Evolutionary conservation across 2,797 vertebrate genomes (phyloP).

Genomic region (Stomatorhinus walkeri): DNA sequence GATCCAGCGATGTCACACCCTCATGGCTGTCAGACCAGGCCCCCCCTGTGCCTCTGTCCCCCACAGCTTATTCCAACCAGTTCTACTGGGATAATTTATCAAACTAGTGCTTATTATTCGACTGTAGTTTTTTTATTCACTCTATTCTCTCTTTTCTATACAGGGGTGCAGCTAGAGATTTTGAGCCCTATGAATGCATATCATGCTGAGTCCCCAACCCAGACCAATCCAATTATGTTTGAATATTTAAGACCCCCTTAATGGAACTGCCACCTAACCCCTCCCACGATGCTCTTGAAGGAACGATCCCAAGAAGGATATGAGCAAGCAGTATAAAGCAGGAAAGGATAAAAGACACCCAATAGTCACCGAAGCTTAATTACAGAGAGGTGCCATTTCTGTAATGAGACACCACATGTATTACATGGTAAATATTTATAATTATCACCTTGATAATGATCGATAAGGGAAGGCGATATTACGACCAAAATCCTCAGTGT

Average conservation of each 20-base stretch:
- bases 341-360: neutral
- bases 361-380: neutral
- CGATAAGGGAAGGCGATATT: neutral
- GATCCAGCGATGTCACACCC: neutral
- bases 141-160: neutral
- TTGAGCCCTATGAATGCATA: neutral
- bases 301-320: neutral
- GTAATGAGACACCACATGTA: neutral
- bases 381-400: neutral
- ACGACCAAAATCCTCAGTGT: neutral
- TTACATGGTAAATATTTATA: neutral
- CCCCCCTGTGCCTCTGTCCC: neutral
- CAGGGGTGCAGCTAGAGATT: neutral
- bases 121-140: neutral
- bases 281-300: neutral
- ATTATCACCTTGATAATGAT: neutral
- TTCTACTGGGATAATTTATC: neutral
- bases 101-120: neutral
- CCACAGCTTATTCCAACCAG: neutral
- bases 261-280: neutral
- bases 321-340: neutral
- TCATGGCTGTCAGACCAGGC: neutral
- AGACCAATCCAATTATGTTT: neutral
- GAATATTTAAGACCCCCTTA: neutral
- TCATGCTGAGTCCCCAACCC: neutral